These are phyloP conservation scores for Odontesthes bonariensis DNA, from an alignment of 2,113 vertebrate genomes.

Conservation along the genomic window DNA sequence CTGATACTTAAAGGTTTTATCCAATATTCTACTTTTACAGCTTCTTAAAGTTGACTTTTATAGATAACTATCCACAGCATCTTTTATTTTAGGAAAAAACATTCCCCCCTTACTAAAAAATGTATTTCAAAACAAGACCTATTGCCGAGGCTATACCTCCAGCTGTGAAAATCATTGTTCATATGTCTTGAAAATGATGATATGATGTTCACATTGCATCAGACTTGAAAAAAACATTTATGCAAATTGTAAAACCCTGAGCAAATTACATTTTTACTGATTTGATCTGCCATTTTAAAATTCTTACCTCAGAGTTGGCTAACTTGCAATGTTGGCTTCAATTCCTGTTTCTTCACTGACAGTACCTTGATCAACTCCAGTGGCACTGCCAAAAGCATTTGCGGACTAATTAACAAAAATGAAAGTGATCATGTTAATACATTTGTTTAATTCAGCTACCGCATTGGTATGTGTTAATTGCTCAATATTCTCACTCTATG, in stretches of 20 bases:
- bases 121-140: too few species aligned
- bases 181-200: too few species aligned
- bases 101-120: too few species aligned
- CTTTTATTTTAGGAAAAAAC: too few species aligned
- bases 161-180: too few species aligned
- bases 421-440: conserved; percentile 22
- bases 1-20: not conserved
- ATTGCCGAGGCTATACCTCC: too few species aligned
- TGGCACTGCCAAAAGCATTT: conserved; percentile 45
- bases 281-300: conserved; percentile 4
- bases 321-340: conserved; percentile 42
- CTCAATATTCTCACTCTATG: conserved; percentile 16
- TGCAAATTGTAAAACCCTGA: not conserved
- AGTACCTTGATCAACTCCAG: conserved; percentile 43
- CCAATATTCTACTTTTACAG: not conserved
- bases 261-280: not conserved
- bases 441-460: conserved; percentile 43
- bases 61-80: too few species aligned
- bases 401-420: conserved; percentile 48
- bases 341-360: conserved; percentile 34
- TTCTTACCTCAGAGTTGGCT: conserved; percentile 12
- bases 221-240: not conserved
- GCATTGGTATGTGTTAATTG: conserved; percentile 21
- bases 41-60: not conserved
- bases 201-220: too few species aligned